These are phyloP conservation scores for Drosophila watanabei DNA, from an alignment of 1,140 invertebrate species.

Conservation along the genomic window DNA sequence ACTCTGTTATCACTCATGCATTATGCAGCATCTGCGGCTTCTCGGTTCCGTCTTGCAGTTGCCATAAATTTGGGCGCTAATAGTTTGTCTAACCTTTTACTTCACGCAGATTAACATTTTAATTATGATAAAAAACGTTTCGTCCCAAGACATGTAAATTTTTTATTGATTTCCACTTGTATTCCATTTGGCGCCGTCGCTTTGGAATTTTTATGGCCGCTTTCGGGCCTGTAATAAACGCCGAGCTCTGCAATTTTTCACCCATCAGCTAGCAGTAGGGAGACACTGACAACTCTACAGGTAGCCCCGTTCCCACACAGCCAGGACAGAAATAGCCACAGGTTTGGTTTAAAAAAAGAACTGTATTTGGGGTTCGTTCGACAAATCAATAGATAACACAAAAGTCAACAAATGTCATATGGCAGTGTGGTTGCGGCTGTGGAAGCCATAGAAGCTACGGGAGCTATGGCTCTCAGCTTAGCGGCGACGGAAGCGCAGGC, in stretches of 20 bases:
- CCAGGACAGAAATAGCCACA: conserved; percentile 4
- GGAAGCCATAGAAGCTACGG: neutral
- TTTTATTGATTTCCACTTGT: conserved; percentile 73
- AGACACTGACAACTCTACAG: conserved; percentile 28
- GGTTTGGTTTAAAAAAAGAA: conserved; percentile 43
- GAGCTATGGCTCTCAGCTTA: conserved; percentile 36
- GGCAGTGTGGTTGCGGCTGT: conserved; percentile 1
- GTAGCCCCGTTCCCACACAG: conserved; percentile 1
- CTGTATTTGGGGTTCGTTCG: conserved; percentile 66
- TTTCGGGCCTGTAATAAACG: conserved; percentile 40
- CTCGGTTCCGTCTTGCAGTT: conserved; percentile 76
- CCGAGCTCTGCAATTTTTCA: conserved; percentile 57
- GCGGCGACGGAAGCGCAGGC: conserved; percentile 66
- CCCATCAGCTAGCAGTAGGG: neutral
- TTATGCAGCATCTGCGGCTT: conserved; percentile 62
- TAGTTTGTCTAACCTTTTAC: conserved; percentile 84
- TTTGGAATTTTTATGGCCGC: conserved; percentile 72
- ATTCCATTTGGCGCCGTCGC: conserved; percentile 50
- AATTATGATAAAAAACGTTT: conserved; percentile 79
- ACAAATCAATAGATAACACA: conserved; percentile 76
- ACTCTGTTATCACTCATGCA: conserved; percentile 77
- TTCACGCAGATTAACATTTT: conserved; percentile 84
- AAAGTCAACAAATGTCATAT: conserved; percentile 63
- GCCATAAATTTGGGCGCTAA: conserved; percentile 78
- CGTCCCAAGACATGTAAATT: conserved; percentile 68